These are phyloP conservation scores for Blastobasis lacticolella DNA, from an alignment of 2,888 invertebrate genomes.

Conservation along the genomic window DNA sequence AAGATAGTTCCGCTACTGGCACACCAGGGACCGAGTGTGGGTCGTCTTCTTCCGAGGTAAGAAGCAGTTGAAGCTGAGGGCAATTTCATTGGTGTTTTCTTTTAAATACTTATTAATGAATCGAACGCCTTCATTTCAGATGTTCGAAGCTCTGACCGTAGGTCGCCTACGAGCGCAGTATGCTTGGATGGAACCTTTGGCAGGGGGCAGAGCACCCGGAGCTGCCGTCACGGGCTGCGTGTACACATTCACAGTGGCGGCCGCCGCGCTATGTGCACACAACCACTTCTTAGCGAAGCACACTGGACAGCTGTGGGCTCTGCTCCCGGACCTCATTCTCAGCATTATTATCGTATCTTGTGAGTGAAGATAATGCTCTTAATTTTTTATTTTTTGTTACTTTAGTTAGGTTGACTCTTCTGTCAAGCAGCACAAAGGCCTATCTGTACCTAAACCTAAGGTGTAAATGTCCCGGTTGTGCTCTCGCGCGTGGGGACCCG, in stretches of 20 bases:
- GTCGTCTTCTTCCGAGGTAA: constrained; percentile 73
- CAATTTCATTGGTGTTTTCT: too few relatives aligned
- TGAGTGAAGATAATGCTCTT: constrained; percentile 41
- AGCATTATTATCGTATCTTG: constrained; percentile 77
- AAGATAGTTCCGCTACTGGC: constrained; percentile 76
- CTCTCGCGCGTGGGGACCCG: too few relatives aligned
- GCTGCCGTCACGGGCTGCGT: constrained; percentile 83
- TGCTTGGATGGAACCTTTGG: constrained; percentile 81
- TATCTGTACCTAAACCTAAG: too few relatives aligned
- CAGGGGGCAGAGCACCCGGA: constrained; percentile 85
- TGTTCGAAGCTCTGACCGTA: constrained; percentile 77
- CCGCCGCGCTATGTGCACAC: constrained; percentile 81
- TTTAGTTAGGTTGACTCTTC: too few relatives aligned
- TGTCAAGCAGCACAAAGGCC: too few relatives aligned
- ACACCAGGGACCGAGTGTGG: constrained; percentile 76
- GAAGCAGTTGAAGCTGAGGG: too few relatives aligned
- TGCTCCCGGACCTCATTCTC: constrained; percentile 76
- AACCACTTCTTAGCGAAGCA: constrained; percentile 76
- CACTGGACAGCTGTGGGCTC: constrained; percentile 77
- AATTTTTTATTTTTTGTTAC: not conserved
- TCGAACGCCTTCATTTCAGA: constrained; percentile 32
- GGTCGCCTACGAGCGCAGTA: constrained; percentile 84
- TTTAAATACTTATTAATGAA: too few relatives aligned
- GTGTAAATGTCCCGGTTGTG: too few relatives aligned
- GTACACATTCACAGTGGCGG: constrained; percentile 78